phyloP scores from a whole-genome alignment of 2,888 invertebrate genomes.

The Standfussiana lucernea region DNA sequence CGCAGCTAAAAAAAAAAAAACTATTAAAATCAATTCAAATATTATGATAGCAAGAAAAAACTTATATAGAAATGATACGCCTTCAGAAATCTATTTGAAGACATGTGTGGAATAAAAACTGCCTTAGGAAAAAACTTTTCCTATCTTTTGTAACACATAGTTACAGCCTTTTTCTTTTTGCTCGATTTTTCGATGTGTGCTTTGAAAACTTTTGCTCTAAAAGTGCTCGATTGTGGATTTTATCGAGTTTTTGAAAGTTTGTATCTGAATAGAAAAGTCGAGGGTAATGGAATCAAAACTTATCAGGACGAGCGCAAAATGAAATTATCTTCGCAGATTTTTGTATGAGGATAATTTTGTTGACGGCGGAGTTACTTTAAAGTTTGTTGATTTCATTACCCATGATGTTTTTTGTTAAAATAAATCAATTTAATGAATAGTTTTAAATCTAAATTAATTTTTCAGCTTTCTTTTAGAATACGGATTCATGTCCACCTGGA shows the following conservation, averaged over 20 bases:
- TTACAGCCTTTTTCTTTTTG: slow-evolving; percentile 28
- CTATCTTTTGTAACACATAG: slow-evolving; percentile 32
- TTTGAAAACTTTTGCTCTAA: slow-evolving; percentile 42
- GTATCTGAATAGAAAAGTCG: slow-evolving; percentile 36
- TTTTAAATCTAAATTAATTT: background rate
- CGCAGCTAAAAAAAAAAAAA: slow-evolving; percentile 19
- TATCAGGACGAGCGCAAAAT: slow-evolving; percentile 20
- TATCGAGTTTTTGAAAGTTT: slow-evolving; percentile 52
- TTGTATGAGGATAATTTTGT: slow-evolving; percentile 18
- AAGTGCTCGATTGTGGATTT: slow-evolving; percentile 42
- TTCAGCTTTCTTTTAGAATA: background rate
- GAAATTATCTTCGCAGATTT: slow-evolving; percentile 24
- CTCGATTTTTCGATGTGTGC: slow-evolving; percentile 18
- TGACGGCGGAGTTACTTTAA: slow-evolving; percentile 8
- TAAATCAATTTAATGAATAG: background rate
- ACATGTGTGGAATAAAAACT: slow-evolving; percentile 42
- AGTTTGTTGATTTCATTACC: slow-evolving; percentile 15
- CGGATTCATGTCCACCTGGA: background rate
- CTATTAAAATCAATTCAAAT: slow-evolving; percentile 25
- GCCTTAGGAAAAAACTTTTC: slow-evolving; percentile 40
- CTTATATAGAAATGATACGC: slow-evolving; percentile 38
- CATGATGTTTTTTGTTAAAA: background rate
- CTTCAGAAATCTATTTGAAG: slow-evolving; percentile 45
- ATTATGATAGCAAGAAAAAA: slow-evolving; percentile 22
- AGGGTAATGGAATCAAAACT: slow-evolving; percentile 41